Evolutionary conservation across 1,140 invertebrate genomes (phyloP), one percentile per base, ranked within the genome.

Genomic region (Anthonomus grandis): DNA sequence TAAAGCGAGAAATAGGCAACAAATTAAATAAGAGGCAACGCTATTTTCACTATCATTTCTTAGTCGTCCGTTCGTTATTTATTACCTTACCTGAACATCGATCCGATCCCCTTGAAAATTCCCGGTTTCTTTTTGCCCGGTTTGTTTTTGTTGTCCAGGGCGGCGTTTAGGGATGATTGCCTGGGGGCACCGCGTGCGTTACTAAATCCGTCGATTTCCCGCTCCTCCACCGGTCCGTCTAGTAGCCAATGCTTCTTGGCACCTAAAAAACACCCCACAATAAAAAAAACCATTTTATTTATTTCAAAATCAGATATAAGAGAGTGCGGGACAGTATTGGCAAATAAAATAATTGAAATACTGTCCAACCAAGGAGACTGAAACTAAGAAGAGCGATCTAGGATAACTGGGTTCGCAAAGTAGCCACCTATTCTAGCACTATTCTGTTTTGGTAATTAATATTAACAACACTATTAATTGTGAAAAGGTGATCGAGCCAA

Each of bases 61-160:
- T 39, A 12, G 6, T 13, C 17, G n/a, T n/a, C n/a, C n/a, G n/a
- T n/a, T 50, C 6, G 47, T 3, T 13, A 13, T 57, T n/a, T 15
- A 51, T 48, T 48, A 34, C 51, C 31, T 60, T 62, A 81, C 75
- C 90, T 82, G 58, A 91, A 86, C 84, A 91, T 90, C 4, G 86
- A 87, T 0, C 88, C 85, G 15, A 93, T 85, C 15, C 90, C 90
- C 64, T 87, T 87, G 24, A 90, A 75, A 9, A 90, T 72, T 24
- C 85, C 80, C 12, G 82, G 81, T 65, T 87, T 87, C 70, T 89
- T 86, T 41, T 81, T 75, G 15, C 75, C 78, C 15, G 75, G 67
- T 56, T 85, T 84, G 53, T 83, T 79, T 63, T 86, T 84, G 59
- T 80, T 80, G 50, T 87, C 82, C 23, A 83, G 59, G 18, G 81